Percentiles rank a stretch among this genome's conserved stretches.
Evolutionary conservation across 2,888 invertebrate genomes (phyloP).

Genomic region (Morpho deidamia): DNA sequence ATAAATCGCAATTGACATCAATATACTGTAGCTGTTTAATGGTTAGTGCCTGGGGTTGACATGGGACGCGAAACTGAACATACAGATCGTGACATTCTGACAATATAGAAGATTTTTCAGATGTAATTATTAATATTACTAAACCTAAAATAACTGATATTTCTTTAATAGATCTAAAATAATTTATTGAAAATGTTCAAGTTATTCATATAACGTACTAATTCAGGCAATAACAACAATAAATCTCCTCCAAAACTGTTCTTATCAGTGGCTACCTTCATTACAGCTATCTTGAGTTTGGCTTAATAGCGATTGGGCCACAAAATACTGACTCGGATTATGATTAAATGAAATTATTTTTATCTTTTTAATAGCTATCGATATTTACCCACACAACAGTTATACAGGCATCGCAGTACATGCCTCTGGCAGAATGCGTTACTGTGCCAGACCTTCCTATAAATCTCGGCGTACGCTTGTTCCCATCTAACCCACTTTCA

Average conservation of each 20-base stretch:
- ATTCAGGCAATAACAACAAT: no score
- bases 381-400: slow-evolving; percentile 24
- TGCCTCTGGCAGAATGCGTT: slow-evolving; percentile 42
- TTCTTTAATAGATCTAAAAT: not conserved
- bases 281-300: not conserved
- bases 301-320: not conserved
- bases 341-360: slow-evolving; percentile 24
- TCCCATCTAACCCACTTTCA: slow-evolving; percentile 49
- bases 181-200: no score
- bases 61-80: slow-evolving; percentile 20
- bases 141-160: not conserved
- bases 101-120: no score
- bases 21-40: slow-evolving; percentile 34
- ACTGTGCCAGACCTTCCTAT: slow-evolving; percentile 50
- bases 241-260: no score
- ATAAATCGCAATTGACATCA: slow-evolving; percentile 37
- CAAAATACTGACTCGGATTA: slow-evolving; percentile 6
- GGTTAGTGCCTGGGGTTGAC: slow-evolving; percentile 28
- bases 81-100: not conserved
- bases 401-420: slow-evolving; percentile 28
- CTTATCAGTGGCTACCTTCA: no score
- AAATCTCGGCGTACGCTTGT: slow-evolving; percentile 38
- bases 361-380: slow-evolving; percentile 26
- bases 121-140: not conserved
- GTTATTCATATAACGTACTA: no score